These are phyloP conservation scores for Acheta domesticus DNA, from an alignment of 2,888 invertebrate species.

Conservation along the genomic window DNA sequence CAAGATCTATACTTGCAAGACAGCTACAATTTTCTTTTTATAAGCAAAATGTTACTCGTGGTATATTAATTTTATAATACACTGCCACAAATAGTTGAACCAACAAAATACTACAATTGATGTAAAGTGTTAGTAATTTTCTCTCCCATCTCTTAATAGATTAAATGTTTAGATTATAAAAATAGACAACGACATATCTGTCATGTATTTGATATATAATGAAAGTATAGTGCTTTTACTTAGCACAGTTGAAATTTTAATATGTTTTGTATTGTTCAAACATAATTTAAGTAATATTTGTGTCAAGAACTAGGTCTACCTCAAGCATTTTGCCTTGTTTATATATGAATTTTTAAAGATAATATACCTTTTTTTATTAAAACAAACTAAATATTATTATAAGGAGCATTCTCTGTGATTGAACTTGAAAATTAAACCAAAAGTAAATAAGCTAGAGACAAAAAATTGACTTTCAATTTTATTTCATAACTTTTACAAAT, in stretches of 20 bases:
- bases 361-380: no score
- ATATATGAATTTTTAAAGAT: no score
- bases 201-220: neutral
- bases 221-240: neutral
- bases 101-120: neutral
- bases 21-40: neutral
- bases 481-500: no score
- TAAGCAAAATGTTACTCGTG: neutral
- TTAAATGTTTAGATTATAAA: neutral
- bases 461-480: no score
- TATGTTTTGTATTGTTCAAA: neutral
- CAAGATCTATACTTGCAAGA: neutral
- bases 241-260: slow-evolving; percentile 3
- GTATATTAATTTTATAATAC: neutral
- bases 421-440: no score
- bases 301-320: neutral
- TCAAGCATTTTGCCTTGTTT: neutral
- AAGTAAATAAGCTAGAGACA: no score
- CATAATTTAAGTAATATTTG: neutral
- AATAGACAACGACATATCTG: slow-evolving; percentile 18
- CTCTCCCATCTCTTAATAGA: slow-evolving; percentile 1
- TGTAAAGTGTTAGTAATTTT: slow-evolving; percentile 2
- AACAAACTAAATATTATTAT: no score
- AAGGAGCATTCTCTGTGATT: no score
- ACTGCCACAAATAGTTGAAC: neutral